A percentile compares a stretch with the other conserved stretches of the same genome.
These are phyloP conservation scores for Lagria hirta DNA, from an alignment of 2,888 invertebrate genomes.

Conservation along the genomic window DNA sequence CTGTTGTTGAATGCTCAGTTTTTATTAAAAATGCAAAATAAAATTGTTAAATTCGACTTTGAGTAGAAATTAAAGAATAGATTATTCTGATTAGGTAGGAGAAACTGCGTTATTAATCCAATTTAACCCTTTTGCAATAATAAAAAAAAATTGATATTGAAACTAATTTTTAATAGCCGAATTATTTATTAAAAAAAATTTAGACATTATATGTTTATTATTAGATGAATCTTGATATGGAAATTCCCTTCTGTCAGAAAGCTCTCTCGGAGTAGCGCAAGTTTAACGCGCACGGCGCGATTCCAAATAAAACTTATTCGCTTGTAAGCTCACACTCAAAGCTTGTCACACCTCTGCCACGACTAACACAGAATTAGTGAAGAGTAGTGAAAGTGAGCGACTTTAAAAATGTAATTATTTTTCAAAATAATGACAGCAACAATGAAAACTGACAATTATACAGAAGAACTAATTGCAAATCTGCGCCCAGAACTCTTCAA, in stretches of 20 bases:
- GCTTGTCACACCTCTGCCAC: no score
- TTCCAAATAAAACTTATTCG: slow-evolving; percentile 18
- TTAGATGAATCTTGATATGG: no score
- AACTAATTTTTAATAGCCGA: not conserved
- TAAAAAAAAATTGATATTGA: not conserved
- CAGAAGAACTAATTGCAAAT: slow-evolving; percentile 27
- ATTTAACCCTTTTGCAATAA: not conserved
- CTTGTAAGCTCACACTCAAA: no score
- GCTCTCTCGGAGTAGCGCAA: slow-evolving; percentile 16
- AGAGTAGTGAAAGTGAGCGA: slow-evolving; percentile 19
- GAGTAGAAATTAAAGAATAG: slow-evolving; percentile 1
- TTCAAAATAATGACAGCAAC: not conserved
- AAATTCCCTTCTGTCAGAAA: slow-evolving; percentile 11
- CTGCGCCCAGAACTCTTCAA: slow-evolving; percentile 44
- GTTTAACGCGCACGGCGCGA: no score
- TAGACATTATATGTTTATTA: no score
- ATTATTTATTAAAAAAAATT: no score
- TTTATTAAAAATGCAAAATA: no score
- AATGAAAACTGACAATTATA: slow-evolving; percentile 14
- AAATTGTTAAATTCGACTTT: no score
- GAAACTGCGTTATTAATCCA: not conserved
- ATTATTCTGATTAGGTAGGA: not conserved
- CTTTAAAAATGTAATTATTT: slow-evolving; percentile 19
- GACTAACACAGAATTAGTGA: no score
- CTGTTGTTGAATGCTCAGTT: no score